A percentile compares a stretch with the other conserved stretches of the same genome.
Conservation (phyloP, 1,140 invertebrate species). For the Camponotus floridanus region DNA sequence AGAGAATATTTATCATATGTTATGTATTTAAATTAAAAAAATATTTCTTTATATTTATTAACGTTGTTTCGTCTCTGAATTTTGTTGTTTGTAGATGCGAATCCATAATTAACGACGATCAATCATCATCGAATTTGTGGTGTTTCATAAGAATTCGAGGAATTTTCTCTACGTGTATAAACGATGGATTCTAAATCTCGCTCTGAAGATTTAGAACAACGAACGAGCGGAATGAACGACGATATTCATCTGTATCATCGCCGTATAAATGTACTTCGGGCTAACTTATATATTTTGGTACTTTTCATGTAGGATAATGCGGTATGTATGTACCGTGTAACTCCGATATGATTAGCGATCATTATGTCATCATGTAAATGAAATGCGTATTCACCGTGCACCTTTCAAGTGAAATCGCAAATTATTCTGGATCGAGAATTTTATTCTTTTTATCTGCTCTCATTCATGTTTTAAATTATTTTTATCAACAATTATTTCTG, state of each 20-base stretch:
- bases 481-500: not conserved
- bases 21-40: slow-evolving; percentile 79
- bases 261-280: not conserved
- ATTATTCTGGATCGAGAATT: not conserved
- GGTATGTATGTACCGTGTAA: not conserved
- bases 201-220: slow-evolving; percentile 30
- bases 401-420: not conserved
- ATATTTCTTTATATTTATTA: slow-evolving; percentile 80
- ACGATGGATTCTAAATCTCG: slow-evolving; percentile 12
- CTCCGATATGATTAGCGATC: not conserved
- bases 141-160: slow-evolving; percentile 15
- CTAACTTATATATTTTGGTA: slow-evolving; percentile 17
- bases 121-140: slow-evolving; percentile 51
- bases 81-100: slow-evolving; percentile 71
- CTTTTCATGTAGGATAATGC: not conserved
- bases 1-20: slow-evolving; percentile 77
- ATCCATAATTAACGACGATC: slow-evolving; percentile 38
- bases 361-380: no score
- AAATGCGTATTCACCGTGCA: not conserved
- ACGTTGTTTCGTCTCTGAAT: slow-evolving; percentile 55
- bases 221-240: slow-evolving; percentile 1
- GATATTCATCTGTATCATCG: not conserved
- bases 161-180: slow-evolving; percentile 35
- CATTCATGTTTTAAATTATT: not conserved
- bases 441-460: not conserved